Evolutionary conservation across 2,797 vertebrate species (phyloP).

Genomic region (Hippoglossus hippoglossus): DNA sequence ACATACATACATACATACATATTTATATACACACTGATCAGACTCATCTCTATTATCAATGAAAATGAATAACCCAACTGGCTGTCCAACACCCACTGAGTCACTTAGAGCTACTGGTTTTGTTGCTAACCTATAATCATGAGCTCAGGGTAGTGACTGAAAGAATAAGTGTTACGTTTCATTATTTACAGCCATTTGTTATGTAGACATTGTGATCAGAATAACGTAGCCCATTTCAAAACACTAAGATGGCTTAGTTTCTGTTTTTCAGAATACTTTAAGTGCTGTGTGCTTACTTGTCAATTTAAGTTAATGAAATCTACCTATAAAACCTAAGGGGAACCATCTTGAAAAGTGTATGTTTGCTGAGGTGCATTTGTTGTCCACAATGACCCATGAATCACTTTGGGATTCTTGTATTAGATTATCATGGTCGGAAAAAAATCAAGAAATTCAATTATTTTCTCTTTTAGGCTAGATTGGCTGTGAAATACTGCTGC

Average conservation of each 20-base stretch:
- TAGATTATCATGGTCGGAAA: background rate
- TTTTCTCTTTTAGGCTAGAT: slow-evolving; percentile 18
- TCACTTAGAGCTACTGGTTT: background rate
- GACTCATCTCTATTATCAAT: background rate
- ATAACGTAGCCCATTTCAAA: background rate
- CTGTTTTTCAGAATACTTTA: too few species aligned
- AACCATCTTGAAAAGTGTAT: too few species aligned
- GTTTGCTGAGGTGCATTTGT: too few species aligned
- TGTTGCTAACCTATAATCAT: background rate
- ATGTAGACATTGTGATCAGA: slow-evolving; percentile 1
- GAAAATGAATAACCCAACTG: background rate
- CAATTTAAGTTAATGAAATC: too few species aligned
- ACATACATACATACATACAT: too few species aligned
- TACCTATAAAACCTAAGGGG: too few species aligned
- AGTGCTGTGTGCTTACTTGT: too few species aligned
- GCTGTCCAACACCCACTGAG: background rate
- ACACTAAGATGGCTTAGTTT: background rate
- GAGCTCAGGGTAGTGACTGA: background rate
- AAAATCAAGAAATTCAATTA: slow-evolving; percentile 25
- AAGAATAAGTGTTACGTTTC: background rate
- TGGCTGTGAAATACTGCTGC: slow-evolving; percentile 33
- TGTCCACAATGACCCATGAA: too few species aligned
- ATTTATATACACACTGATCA: background rate
- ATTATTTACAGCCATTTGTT: background rate
- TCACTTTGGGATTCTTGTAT: too few species aligned